phyloP scores from a whole-genome alignment of 1,140 invertebrate genomes.

The Plectrocnemia conspersa region DNA sequence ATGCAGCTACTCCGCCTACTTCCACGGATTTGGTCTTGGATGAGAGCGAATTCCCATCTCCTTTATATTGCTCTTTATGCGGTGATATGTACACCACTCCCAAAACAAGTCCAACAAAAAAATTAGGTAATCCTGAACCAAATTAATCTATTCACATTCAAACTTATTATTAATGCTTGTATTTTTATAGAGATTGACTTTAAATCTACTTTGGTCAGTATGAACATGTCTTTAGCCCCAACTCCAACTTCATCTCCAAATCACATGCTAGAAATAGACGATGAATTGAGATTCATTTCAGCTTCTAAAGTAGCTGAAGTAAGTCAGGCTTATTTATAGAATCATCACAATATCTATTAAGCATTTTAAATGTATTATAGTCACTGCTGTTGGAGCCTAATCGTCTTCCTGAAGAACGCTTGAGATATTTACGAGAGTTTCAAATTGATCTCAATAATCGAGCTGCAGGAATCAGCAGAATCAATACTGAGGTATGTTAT shows the following conservation, averaged over 20 bases:
- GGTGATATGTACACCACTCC: slow-evolving; percentile 8
- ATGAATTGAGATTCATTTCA: slow-evolving; percentile 9
- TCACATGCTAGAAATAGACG: background rate
- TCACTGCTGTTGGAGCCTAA: slow-evolving; percentile 51
- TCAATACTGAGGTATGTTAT: slow-evolving; percentile 55
- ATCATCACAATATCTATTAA: no score
- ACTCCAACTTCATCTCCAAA: slow-evolving; percentile 17
- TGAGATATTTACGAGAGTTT: slow-evolving; percentile 51
- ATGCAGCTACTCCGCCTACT: background rate
- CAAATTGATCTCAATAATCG: slow-evolving; percentile 63
- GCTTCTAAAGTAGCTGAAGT: slow-evolving; percentile 25
- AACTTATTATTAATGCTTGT: background rate
- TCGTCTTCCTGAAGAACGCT: slow-evolving; percentile 51
- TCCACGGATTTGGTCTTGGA: background rate
- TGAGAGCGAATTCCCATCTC: background rate
- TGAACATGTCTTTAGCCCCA: slow-evolving; percentile 9
- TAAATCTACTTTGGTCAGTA: background rate
- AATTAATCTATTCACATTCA: background rate
- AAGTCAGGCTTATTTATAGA: background rate
- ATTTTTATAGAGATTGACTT: slow-evolving; percentile 6
- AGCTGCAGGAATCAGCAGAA: slow-evolving; percentile 61
- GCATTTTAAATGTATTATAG: slow-evolving; percentile 34
- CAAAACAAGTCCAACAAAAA: background rate
- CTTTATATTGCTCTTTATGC: slow-evolving; percentile 8
- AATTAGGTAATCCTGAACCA: slow-evolving; percentile 10